phyloP scores from a whole-genome alignment of 1,140 invertebrate genomes.

The Caerostris darwini region DNA sequence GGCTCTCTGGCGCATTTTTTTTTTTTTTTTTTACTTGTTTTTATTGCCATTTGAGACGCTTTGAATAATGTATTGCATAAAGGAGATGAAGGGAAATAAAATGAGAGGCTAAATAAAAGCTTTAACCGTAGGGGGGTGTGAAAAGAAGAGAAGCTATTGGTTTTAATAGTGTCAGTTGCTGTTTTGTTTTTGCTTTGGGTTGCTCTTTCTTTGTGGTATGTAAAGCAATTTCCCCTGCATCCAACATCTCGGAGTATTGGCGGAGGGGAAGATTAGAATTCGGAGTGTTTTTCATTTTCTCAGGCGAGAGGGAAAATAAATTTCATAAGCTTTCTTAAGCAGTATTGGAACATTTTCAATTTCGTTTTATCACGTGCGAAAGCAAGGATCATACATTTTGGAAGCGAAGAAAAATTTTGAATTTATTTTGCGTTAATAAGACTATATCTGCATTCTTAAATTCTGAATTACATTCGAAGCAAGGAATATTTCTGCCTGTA shows the following conservation, averaged over 20 bases:
- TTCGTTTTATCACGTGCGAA: neutral
- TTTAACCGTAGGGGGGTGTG: constrained; percentile 8
- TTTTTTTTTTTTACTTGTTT: neutral
- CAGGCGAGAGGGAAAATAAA: neutral
- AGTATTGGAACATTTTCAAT: neutral
- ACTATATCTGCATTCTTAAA: neutral
- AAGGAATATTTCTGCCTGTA: neutral
- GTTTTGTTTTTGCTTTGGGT: constrained; percentile 8
- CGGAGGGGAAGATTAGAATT: neutral
- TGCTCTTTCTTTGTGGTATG: neutral
- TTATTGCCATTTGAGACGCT: constrained; percentile 60
- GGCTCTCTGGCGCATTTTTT: neutral
- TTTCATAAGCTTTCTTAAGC: neutral
- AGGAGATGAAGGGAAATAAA: constrained; percentile 64
- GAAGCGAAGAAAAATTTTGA: neutral
- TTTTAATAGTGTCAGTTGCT: constrained; percentile 47
- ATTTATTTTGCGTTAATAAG: neutral
- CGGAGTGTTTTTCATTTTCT: neutral
- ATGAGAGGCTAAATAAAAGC: constrained; percentile 61
- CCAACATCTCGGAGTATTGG: neutral
- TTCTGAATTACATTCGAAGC: neutral
- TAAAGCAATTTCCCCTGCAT: constrained; percentile 4
- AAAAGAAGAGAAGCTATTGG: constrained; percentile 50
- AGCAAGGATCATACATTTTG: neutral
- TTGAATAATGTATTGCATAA: constrained; percentile 70